phyloP scores from a whole-genome alignment of 2,113 vertebrate species.

The Chaetura pelagica region DNA sequence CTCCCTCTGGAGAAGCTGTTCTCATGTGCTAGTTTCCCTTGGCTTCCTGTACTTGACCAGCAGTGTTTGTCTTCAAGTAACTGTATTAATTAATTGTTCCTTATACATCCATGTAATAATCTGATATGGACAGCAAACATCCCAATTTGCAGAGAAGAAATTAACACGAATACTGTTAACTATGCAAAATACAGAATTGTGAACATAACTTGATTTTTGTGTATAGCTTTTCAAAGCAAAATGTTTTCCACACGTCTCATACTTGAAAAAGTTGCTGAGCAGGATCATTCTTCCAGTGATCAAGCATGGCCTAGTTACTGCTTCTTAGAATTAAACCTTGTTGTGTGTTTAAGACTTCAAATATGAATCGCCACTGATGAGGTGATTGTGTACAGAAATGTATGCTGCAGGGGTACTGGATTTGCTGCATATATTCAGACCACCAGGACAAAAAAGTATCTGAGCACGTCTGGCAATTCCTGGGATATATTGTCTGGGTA shows the following conservation, averaged over 20 bases:
- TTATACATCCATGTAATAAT: background rate
- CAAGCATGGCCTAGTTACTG: background rate
- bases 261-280: background rate
- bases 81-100: background rate
- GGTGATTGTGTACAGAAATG: background rate
- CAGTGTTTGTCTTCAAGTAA: background rate
- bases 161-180: background rate
- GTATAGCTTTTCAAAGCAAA: background rate
- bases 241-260: background rate
- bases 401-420: background rate
- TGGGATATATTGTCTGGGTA: background rate
- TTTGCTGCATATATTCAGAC: background rate
- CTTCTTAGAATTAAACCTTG: background rate
- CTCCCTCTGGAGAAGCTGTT: background rate
- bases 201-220: background rate
- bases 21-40: background rate
- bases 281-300: background rate
- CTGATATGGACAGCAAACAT: background rate
- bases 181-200: background rate
- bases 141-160: background rate
- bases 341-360: background rate
- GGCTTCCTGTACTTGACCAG: no score
- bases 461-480: background rate
- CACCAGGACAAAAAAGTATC: background rate
- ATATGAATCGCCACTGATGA: background rate